These are phyloP conservation scores for Chironomus tepperi DNA, from an alignment of 1,140 invertebrate genomes.

Conservation along the genomic window DNA sequence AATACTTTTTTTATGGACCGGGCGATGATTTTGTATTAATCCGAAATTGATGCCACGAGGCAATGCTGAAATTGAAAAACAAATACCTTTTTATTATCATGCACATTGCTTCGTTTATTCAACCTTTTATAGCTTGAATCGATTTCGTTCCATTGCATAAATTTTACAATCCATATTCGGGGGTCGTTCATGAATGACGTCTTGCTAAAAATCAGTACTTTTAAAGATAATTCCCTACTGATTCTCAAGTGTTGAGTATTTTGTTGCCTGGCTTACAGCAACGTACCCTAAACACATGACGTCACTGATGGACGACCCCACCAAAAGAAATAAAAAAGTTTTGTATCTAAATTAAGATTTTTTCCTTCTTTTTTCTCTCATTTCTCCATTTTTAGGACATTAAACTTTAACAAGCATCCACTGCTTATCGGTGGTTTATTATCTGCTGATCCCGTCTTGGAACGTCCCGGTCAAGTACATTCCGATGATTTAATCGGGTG, in stretches of 20 bases:
- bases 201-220: no score
- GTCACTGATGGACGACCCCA: no score
- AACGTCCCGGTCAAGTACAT: slow-evolving; percentile 77
- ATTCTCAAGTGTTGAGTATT: no score
- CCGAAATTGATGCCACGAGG: slow-evolving; percentile 6
- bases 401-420: slow-evolving; percentile 87
- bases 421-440: slow-evolving; percentile 76
- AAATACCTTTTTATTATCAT: neutral
- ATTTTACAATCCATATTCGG: no score
- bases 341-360: slow-evolving; percentile 25
- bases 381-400: slow-evolving; percentile 52
- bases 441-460: slow-evolving; percentile 72
- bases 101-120: neutral
- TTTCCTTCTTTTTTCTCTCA: slow-evolving; percentile 28
- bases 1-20: neutral
- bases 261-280: no score
- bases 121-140: slow-evolving; percentile 1
- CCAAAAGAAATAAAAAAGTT: neutral
- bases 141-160: no score
- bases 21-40: slow-evolving; percentile 14
- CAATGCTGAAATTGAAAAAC: neutral
- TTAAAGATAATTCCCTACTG: no score
- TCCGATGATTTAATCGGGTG: slow-evolving; percentile 91
- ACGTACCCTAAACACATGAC: no score
- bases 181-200: no score